Evolutionary conservation across 2,113 vertebrate genomes (phyloP), one percentile per base, ranked within the genome.

Genomic region (Pica pica): DNA sequence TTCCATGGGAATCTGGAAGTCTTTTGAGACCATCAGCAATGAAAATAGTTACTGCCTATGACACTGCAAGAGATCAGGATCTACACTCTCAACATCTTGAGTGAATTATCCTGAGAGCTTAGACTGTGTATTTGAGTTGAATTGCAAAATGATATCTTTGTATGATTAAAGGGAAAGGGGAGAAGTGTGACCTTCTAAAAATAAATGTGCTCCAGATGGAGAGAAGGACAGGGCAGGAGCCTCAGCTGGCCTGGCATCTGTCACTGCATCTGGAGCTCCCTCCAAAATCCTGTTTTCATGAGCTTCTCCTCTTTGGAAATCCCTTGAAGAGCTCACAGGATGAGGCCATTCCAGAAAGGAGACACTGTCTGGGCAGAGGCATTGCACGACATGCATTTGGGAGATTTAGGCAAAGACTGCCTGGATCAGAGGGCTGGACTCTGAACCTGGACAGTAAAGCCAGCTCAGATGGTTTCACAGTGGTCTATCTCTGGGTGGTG

Each of bases 191-290:
- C 21, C n/a, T 87, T 75, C 81, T 83, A 76, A 95, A 97, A 91
- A 95, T 83, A 96, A 39, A 16, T 1, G 1, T 26, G 30, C 24
- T 95, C 56, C 94, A 94, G 80, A 95, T 92, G 82, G 94, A 94
- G 61, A 53, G 13, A 56, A 83, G 67, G 75, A 69, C 33, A 81
- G 47, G 46, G 35, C 64, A 94, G 60, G 44, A 83, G 60, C 19
- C 93, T 39, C 92, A 95, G 37, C 90, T 97, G 92, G 70, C 67
- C 59, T 50, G 69, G 57, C 85, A 90, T 79, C 88, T 95, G 94
- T 68, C 46, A 37, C 63, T 90, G 61, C 56, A 89, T 81, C 83
- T 90, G 73, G 16, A 70, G 16, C 31, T 93, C 57, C 76, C 57
- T 87, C 52, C 28, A 18, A 89, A 80, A 87, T 59, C 55, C 64